A percentile compares a stretch with the other conserved stretches of the same genome.
These are phyloP conservation scores for Catocala nupta DNA, from an alignment of 2,888 invertebrate species.

Conservation along the genomic window DNA sequence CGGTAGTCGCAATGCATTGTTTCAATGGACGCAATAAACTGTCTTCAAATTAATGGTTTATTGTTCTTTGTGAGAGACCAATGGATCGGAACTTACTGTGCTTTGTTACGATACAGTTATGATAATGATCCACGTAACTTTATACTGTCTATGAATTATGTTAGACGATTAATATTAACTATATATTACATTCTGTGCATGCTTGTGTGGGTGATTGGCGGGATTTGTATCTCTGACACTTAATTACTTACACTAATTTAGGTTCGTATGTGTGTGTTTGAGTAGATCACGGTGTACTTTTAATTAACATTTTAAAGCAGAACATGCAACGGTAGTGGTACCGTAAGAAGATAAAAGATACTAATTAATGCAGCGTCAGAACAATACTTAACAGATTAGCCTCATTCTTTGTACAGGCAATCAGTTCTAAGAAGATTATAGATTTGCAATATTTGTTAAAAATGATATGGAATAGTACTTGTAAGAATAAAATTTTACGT, in stretches of 20 bases:
- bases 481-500: conserved; percentile 56
- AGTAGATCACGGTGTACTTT: not conserved
- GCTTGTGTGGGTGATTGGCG: not conserved
- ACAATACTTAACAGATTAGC: too few relatives aligned
- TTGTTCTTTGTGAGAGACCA: conserved; percentile 75
- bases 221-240: not conserved
- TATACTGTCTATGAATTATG: conserved; percentile 41
- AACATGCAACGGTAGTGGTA: conserved; percentile 2
- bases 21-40: conserved; percentile 68
- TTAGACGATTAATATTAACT: conserved; percentile 35
- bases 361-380: conserved; percentile 2
- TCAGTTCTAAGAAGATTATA: not conserved
- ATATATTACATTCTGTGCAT: conserved; percentile 25
- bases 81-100: conserved; percentile 71
- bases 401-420: too few relatives aligned
- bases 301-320: conserved; percentile 2
- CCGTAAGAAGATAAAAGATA: conserved; percentile 12
- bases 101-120: conserved; percentile 64
- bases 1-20: conserved; percentile 65
- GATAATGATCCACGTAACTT: conserved; percentile 58
- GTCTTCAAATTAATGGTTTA: conserved; percentile 76
- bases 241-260: not conserved
- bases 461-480: conserved; percentile 26
- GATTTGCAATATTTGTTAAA: not conserved
- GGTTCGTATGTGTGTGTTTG: not conserved